Evolutionary conservation across 2,888 invertebrate species (phyloP).

Genomic region (Gasteruption jaculator): DNA sequence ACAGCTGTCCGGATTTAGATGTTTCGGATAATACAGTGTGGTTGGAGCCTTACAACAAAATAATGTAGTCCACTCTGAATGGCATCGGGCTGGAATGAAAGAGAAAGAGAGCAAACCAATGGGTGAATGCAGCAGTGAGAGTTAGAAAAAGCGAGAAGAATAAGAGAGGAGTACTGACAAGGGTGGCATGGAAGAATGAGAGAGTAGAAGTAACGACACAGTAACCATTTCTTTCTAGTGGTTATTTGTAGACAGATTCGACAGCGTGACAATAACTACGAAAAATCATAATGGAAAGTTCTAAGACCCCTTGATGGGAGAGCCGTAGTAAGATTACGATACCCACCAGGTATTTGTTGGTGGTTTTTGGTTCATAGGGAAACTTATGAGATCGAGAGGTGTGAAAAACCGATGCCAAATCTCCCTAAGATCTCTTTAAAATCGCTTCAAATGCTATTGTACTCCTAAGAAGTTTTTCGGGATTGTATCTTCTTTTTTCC

Average conservation of each 20-base stretch:
- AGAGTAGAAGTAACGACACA: slow-evolving; percentile 26
- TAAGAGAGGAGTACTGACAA: slow-evolving; percentile 14
- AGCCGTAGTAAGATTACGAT: slow-evolving; percentile 44
- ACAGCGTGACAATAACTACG: slow-evolving; percentile 47
- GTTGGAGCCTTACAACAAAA: slow-evolving; percentile 46
- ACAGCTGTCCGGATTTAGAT: slow-evolving; percentile 53
- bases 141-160: slow-evolving; percentile 14
- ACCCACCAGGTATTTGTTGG: slow-evolving; percentile 41
- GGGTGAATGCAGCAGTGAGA: slow-evolving; percentile 11
- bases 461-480: slow-evolving; percentile 46
- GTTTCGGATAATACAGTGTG: slow-evolving; percentile 51
- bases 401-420: slow-evolving; percentile 47
- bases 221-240: slow-evolving; percentile 47
- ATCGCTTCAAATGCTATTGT: slow-evolving; percentile 45
- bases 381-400: slow-evolving; percentile 43
- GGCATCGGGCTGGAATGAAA: slow-evolving; percentile 35
- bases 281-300: slow-evolving; percentile 49
- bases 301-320: slow-evolving; percentile 34
- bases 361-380: slow-evolving; percentile 37
- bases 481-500: slow-evolving; percentile 16
- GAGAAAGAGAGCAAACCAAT: slow-evolving; percentile 19
- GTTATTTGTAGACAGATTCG: slow-evolving; percentile 52
- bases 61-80: slow-evolving; percentile 50
- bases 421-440: slow-evolving; percentile 43
- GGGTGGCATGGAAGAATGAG: slow-evolving; percentile 8